Base-by-base conservation (phyloP, 1,140 invertebrate genomes). In the Drosophila ogumai region DNA sequence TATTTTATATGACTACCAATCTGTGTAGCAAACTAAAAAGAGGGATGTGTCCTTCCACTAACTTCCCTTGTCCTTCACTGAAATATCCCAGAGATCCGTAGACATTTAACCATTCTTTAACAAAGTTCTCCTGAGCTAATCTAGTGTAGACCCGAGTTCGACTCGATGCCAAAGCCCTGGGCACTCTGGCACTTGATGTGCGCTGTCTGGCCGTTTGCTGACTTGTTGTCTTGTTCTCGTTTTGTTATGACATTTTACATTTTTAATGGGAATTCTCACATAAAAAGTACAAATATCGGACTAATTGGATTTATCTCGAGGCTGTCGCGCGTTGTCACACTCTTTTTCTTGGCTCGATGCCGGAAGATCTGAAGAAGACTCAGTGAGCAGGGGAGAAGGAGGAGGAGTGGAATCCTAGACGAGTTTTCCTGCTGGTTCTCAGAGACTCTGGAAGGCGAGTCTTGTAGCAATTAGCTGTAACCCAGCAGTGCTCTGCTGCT, bases 221-320 rank as follows among this genome's bases (percentile, higher is more conserved):
- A 79, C 74, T 75, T 84, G 81, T 90, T 91, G 86, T 91, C 86
- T 85, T 90, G 82, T 82, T 90, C 73, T 91, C 81, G 87, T 90
- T 77, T 77, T 82, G 87, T 90, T 90, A 82, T 82, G 79, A 87
- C 82, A 91, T 91, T 91, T 91, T 87, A 91, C 81, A 90, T 84
- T 91, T 91, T 91, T 91, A 91, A 91, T 91, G 82, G 76, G 90
- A 91, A 91, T 91, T 88, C 87, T 87, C 87, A 91, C 84, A 91
- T 88, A 92, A 92, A 91, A 91, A 92, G 86, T 92, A 92, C 90
- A 92, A 92, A 92, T 92, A 92, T 92, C 91, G 75, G 90, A 91
- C 91, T 92, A 92, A 92, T 92, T 92, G 91, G 91, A 92, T 92
- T 92, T 92, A 92, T 92, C 90, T 91, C 73, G 82, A 61, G 90